Evolutionary conservation across 2,888 invertebrate genomes (phyloP).

Genomic region (Yponomeuta cagnagella): DNA sequence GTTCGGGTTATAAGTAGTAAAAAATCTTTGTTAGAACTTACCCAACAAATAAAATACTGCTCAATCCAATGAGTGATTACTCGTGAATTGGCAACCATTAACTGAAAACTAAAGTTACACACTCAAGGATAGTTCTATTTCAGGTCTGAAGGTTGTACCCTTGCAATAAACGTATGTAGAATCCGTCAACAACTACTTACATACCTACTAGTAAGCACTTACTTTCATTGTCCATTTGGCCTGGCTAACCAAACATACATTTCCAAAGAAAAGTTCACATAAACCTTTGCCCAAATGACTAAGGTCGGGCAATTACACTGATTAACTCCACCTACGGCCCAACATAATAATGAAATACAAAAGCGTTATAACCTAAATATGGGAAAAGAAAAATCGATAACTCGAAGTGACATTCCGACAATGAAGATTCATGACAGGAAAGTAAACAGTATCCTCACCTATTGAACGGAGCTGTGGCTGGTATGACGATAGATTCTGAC

Average conservation of each 20-base stretch:
- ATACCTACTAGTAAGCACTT: background rate
- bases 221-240: conserved; percentile 9
- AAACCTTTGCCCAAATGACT: conserved; percentile 39
- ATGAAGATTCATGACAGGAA: conserved; percentile 31
- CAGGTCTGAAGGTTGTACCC: background rate
- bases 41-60: background rate
- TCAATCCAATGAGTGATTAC: background rate
- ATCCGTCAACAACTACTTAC: background rate
- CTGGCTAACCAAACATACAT: conserved; percentile 35
- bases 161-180: background rate
- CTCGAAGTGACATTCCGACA: conserved; percentile 49
- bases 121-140: background rate
- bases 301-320: conserved; percentile 47
- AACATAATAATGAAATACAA: conserved; percentile 48
- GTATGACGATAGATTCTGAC: conserved; percentile 61
- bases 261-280: conserved; percentile 51
- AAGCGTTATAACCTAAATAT: conserved; percentile 65
- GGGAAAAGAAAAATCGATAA: conserved; percentile 67
- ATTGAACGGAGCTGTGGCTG: conserved; percentile 58
- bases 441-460: conserved; percentile 47
- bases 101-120: background rate
- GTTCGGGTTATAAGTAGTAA: background rate
- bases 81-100: background rate
- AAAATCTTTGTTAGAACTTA: background rate
- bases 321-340: conserved; percentile 48